Conservation (phyloP, 2,888 invertebrate species). For the Octonoba sinensis region DNA sequence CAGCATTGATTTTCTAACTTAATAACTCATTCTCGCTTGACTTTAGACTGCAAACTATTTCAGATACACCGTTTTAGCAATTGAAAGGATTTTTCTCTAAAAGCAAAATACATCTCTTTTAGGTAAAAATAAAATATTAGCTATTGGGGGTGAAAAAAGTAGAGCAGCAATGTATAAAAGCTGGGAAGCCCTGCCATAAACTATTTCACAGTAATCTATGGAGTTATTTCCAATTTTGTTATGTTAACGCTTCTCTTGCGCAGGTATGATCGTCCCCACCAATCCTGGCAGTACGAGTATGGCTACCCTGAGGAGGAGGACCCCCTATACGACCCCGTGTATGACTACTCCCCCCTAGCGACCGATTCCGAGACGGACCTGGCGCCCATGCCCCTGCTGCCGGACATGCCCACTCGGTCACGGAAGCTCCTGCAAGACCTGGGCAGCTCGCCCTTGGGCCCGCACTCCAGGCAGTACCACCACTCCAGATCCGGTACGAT, state of each 20-base stretch:
- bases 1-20: no score
- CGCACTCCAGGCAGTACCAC: constrained; percentile 3
- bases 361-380: constrained; percentile 67
- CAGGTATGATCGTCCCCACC: constrained; percentile 14
- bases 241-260: neutral
- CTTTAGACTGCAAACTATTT: no score
- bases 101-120: no score
- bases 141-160: no score
- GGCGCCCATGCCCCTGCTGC: constrained; percentile 75
- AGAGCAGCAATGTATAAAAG: no score
- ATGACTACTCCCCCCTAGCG: constrained; percentile 37
- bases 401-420: constrained; percentile 75
- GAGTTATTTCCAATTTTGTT: no score
- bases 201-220: no score
- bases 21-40: no score
- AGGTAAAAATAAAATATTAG: no score
- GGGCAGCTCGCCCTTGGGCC: constrained; percentile 71
- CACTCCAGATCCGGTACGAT: constrained; percentile 27
- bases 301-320: constrained; percentile 25
- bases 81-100: no score
- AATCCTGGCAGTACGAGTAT: constrained; percentile 25
- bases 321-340: neutral
- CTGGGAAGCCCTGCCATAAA: no score
- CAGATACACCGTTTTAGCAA: no score
- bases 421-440: constrained; percentile 74